These are phyloP conservation scores for Agrochola lota DNA, from an alignment of 2,888 invertebrate genomes.

Conservation along the genomic window DNA sequence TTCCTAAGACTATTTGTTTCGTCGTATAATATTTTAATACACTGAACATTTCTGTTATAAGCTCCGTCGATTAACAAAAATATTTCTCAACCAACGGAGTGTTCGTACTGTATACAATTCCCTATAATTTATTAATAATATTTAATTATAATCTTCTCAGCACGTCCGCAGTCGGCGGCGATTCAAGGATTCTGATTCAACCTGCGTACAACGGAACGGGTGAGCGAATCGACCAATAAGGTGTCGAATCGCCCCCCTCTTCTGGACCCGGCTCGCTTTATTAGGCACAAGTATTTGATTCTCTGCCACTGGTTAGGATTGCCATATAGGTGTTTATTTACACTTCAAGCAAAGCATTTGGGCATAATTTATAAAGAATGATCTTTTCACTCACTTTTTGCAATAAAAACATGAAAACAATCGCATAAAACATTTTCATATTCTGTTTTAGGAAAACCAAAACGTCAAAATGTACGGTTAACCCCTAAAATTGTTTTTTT, in stretches of 20 bases:
- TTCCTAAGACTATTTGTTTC: constrained; percentile 36
- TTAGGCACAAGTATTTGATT: constrained; percentile 57
- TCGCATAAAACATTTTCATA: neutral
- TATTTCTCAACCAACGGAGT: constrained; percentile 41
- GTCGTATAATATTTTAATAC: constrained; percentile 63
- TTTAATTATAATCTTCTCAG: constrained; percentile 62
- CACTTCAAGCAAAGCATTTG: constrained; percentile 34
- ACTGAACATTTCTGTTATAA: constrained; percentile 60
- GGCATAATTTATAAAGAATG: neutral
- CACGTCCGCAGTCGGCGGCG: constrained; percentile 37
- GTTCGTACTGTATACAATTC: constrained; percentile 68
- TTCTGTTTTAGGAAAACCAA: constrained; percentile 16
- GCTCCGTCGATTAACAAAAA: constrained; percentile 52
- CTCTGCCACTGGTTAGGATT: constrained; percentile 69
- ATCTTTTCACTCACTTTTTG: constrained; percentile 17
- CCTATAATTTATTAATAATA: constrained; percentile 68
- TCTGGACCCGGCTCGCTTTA: constrained; percentile 83
- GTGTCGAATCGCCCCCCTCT: constrained; percentile 88
- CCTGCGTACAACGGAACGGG: constrained; percentile 89
- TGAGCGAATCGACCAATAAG: constrained; percentile 85
- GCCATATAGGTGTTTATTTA: constrained; percentile 67
- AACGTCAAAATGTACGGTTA: constrained; percentile 13
- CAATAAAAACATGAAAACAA: constrained; percentile 5
- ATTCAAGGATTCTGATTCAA: constrained; percentile 89
- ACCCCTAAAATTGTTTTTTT: neutral